A percentile compares a stretch with the other conserved stretches of the same genome.
Evolutionary conservation across 2,113 vertebrate genomes (phyloP).

Genomic region (Sminthopsis crassicaudata): DNA sequence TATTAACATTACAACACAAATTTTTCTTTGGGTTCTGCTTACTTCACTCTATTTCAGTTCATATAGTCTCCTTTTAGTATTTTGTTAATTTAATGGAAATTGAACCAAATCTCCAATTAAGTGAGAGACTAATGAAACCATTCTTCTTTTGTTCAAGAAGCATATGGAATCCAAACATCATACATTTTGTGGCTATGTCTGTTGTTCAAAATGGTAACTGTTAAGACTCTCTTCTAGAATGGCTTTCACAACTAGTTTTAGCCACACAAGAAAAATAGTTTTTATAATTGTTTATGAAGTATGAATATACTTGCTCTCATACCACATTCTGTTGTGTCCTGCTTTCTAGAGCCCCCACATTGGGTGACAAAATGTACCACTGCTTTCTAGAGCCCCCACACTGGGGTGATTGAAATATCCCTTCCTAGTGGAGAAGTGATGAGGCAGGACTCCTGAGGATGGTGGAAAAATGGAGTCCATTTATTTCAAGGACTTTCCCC

Average conservation of each 20-base stretch:
- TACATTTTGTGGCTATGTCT: not conserved
- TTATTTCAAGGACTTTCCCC: too few relatives aligned
- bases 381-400: too few relatives aligned
- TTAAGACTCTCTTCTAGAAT: not conserved
- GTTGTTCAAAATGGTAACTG: not conserved
- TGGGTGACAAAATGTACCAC: too few relatives aligned
- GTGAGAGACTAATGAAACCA: not conserved
- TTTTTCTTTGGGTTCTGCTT: not conserved
- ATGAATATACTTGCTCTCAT: not conserved
- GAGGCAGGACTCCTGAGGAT: too few relatives aligned
- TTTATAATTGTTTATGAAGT: not conserved
- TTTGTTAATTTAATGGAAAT: not conserved
- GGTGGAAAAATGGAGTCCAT: too few relatives aligned
- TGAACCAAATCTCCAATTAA: not conserved
- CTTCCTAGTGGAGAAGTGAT: too few relatives aligned
- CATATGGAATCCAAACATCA: not conserved
- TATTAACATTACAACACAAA: not conserved
- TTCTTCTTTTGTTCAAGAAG: not conserved
- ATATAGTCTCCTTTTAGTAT: not conserved
- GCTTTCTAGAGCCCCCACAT: too few relatives aligned
- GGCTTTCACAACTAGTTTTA: not conserved
- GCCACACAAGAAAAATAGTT: not conserved
- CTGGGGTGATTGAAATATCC: too few relatives aligned
- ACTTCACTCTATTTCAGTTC: not conserved
- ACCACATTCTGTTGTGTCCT: too few relatives aligned